Percentiles rank a stretch among this genome's conserved stretches.
Evolutionary conservation across 2,888 invertebrate genomes (phyloP).

Genomic region (Caenorhabditis japonica): DNA sequence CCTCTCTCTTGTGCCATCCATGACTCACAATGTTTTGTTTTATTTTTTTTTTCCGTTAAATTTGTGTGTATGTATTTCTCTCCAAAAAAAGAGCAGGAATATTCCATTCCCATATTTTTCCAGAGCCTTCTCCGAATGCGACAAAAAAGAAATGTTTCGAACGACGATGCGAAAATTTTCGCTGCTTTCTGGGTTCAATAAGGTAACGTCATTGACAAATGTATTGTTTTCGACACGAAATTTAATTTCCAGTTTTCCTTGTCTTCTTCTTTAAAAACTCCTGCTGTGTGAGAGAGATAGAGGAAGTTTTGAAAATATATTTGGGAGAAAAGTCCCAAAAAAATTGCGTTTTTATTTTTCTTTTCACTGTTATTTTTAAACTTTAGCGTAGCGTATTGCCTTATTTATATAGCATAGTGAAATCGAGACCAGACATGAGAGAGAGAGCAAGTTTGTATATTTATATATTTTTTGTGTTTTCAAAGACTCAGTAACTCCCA

Average conservation of each 20-base stretch:
- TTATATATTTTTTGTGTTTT: background rate
- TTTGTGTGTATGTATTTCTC: slow-evolving; percentile 1
- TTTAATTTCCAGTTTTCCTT: slow-evolving; percentile 3
- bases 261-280: background rate
- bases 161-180: slow-evolving; percentile 46
- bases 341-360: too few species aligned
- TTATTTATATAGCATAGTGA: too few species aligned
- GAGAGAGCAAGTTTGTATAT: background rate
- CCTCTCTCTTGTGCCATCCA: too few species aligned
- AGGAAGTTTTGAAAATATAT: background rate
- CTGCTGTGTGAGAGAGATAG: slow-evolving; percentile 4
- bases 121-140: slow-evolving; percentile 2
- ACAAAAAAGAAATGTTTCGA: slow-evolving; percentile 20
- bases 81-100: slow-evolving; percentile 1
- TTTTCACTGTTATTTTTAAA: too few species aligned
- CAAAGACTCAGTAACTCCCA: background rate
- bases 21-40: slow-evolving; percentile 15
- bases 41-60: background rate
- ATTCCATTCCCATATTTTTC: background rate
- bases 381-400: too few species aligned
- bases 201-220: slow-evolving; percentile 24
- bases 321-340: too few species aligned
- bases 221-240: slow-evolving; percentile 1
- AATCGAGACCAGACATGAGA: background rate
- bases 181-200: slow-evolving; percentile 34